Conservation (phyloP, 2,113 vertebrate species). For the Himantopus leucocephalus region DNA sequence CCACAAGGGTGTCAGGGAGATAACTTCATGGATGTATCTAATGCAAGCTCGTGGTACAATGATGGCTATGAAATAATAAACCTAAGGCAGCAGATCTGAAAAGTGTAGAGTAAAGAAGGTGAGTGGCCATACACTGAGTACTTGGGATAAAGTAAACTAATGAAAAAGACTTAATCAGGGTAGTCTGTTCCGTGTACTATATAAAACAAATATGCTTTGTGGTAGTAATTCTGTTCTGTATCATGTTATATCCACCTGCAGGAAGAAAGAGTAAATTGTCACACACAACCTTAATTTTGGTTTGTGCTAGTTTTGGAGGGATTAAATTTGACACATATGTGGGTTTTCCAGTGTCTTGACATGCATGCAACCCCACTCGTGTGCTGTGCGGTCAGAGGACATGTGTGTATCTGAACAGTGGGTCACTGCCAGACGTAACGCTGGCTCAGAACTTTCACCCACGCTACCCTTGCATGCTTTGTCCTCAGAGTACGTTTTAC, state of each 20-base stretch:
- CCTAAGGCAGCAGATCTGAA: not conserved
- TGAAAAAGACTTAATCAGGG: not conserved
- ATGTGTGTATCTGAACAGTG: accelerated
- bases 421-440: not conserved
- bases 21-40: not conserved
- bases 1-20: not conserved
- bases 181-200: not conserved
- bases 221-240: not conserved
- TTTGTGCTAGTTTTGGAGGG: not conserved
- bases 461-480: not conserved
- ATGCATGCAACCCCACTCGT: accelerated
- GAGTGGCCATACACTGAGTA: not conserved
- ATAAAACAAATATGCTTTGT: not conserved
- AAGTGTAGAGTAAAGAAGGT: accelerated
- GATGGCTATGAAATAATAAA: not conserved
- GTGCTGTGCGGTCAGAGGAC: not conserved
- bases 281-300: not conserved
- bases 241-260: accelerated
- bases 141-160: not conserved
- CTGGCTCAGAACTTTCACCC: not conserved
- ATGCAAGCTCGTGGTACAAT: not conserved
- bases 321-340: not conserved
- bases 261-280: not conserved
- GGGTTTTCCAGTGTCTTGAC: not conserved
- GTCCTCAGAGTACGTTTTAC: not conserved